phyloP scores from a whole-genome alignment of 2,113 vertebrate species.

The Sinocyclocheilus anshuiensis region DNA sequence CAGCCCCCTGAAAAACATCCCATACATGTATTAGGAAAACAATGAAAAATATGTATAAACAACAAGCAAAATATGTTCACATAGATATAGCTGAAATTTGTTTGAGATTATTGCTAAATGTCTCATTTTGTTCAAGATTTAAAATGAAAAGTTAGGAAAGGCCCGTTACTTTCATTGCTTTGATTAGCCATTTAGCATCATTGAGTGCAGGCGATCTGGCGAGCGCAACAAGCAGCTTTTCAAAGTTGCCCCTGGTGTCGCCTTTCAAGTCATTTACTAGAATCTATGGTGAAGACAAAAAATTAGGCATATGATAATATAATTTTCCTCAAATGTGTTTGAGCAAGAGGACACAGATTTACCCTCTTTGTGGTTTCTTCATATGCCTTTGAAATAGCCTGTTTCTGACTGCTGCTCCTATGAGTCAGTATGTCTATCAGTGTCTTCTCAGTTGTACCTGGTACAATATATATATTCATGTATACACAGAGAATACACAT shows the following conservation, averaged over 20 bases:
- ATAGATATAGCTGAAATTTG: background rate
- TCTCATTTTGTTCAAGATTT: background rate
- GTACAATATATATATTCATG: background rate
- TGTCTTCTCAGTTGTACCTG: slow-evolving; percentile 77
- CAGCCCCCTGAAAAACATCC: slow-evolving; percentile 70
- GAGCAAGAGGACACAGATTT: background rate
- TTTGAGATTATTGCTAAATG: background rate
- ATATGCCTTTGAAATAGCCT: slow-evolving; percentile 76
- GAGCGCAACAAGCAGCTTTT: slow-evolving; percentile 74
- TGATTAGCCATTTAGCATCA: slow-evolving; percentile 77
- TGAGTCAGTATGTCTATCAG: slow-evolving; percentile 75
- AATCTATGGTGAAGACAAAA: slow-evolving; percentile 59
- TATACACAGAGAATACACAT: background rate
- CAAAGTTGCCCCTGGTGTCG: slow-evolving; percentile 76
- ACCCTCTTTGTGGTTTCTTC: slow-evolving; percentile 70
- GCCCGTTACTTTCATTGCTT: slow-evolving; percentile 73
- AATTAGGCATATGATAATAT: background rate
- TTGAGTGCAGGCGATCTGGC: slow-evolving; percentile 71
- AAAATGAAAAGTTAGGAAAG: background rate
- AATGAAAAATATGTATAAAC: background rate
- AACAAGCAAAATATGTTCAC: background rate
- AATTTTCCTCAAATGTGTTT: background rate
- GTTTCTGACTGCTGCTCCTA: slow-evolving; percentile 73
- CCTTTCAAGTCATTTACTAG: slow-evolving; percentile 78
- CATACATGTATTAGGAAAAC: slow-evolving; percentile 3